Conservation (phyloP, 2,113 vertebrate species). For the Anoplopoma fimbria region DNA sequence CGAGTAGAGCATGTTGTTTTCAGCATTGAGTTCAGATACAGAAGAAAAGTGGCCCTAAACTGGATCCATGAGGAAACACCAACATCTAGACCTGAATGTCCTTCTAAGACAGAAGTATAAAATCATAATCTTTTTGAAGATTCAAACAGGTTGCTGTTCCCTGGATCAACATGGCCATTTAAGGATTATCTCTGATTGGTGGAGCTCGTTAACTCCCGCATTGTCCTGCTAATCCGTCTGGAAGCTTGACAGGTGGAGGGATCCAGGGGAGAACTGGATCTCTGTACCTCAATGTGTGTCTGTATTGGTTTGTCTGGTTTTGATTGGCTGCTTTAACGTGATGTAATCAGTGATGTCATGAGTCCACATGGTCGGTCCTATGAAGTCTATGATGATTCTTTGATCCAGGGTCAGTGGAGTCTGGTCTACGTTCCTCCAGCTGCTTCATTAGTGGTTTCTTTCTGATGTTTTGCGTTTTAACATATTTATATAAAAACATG, state of each 20-base stretch:
- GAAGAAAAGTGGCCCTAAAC: not conserved
- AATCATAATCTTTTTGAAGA: not conserved
- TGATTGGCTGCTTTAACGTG: too few species aligned
- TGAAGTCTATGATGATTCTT: too few species aligned
- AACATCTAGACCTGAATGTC: not conserved
- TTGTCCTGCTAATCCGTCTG: not conserved
- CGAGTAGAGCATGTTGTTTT: not conserved
- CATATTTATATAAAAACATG: too few species aligned
- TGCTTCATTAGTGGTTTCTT: too few species aligned
- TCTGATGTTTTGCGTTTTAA: too few species aligned
- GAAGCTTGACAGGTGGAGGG: not conserved
- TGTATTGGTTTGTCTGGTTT: not conserved
- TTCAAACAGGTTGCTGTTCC: not conserved
- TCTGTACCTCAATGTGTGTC: not conserved
- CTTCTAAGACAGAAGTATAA: too few species aligned
- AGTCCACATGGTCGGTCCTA: too few species aligned
- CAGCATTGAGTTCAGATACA: not conserved
- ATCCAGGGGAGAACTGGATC: not conserved
- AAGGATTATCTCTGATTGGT: constrained; percentile 44
- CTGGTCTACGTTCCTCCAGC: too few species aligned
- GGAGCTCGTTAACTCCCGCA: not conserved
- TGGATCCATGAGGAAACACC: not conserved
- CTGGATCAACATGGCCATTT: not conserved
- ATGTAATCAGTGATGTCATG: too few species aligned
- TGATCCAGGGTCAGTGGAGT: too few species aligned